Base-by-base conservation (phyloP, 2,888 invertebrate genomes). In the Leucophenga maculata region DNA sequence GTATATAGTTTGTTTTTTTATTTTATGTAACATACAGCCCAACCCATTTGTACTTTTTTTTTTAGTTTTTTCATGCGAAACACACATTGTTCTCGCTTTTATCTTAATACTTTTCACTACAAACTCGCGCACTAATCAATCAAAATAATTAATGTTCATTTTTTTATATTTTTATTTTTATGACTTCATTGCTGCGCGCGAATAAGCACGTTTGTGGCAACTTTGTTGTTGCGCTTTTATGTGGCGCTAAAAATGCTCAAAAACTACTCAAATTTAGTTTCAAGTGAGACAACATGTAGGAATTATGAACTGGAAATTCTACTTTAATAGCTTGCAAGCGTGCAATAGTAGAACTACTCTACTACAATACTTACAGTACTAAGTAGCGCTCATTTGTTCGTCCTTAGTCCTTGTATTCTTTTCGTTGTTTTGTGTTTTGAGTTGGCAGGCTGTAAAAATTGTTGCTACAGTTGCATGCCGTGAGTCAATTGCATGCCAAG, bases 401-500 rank as follows among this genome's bases (percentile, higher is more conserved):
- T 39, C 11, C 39, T 39, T 39, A 6, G 39, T 39, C 39, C 39
- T 39, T 11, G 39, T 9, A 39, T 1, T 54, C 18, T 22, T 18
- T 54, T 54, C 11, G 11, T 54, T n/a, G 18, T 18, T 18, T 20
- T 54, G 22, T n/a, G n/a, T n/a, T n/a, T n/a, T n/a, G n/a, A n/a
- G n/a, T 8, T 54, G 20, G 54, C 20, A 54, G 18, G 54, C 39
- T 39, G 39, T 39, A 39, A 39, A 8, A 39, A 39, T 16, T 6
- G 18, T 18, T 48, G 62, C 62, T 26, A 39, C 48, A 64, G 62
- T 64, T 64, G 62, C 62, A 64, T 64, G 62, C 46, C 46, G 22
- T 22, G 48, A 46, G 62, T 46, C 62, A 64, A 64, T 64, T 64
- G 62, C 62, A 48, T 46, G 62, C 22, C 62, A 64, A 46, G 62